Evolutionary conservation across 2,113 vertebrate species (phyloP).

Genomic region (Ophthalmolycus amberensis): DNA sequence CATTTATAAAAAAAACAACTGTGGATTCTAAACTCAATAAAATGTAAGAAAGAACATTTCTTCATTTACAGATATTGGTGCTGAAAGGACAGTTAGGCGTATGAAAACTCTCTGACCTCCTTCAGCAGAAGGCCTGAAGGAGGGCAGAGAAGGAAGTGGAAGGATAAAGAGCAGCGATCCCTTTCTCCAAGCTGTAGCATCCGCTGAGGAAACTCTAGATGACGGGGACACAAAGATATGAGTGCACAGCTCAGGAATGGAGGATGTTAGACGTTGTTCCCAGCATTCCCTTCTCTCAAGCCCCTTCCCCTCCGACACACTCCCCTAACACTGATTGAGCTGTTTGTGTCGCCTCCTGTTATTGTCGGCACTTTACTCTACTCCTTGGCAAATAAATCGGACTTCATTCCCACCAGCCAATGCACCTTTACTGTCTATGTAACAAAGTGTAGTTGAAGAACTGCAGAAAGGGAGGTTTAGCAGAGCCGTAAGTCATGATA

Average conservation of each 20-base stretch:
- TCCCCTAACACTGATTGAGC: conserved; percentile 72
- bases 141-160: conserved; percentile 56
- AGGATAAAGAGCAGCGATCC: conserved; percentile 65
- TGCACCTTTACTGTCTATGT: not conserved
- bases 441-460: conserved; percentile 9
- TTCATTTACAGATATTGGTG: not conserved
- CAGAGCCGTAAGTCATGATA: conserved; percentile 17
- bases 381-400: not conserved
- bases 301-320: conserved; percentile 63
- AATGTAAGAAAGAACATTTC: not conserved
- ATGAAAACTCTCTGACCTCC: conserved; percentile 1
- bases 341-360: conserved; percentile 79
- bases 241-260: conserved; percentile 83
- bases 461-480: conserved; percentile 35
- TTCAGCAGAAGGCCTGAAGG: conserved; percentile 28
- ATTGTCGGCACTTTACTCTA: conserved; percentile 68
- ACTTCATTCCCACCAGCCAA: conserved; percentile 1
- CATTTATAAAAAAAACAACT: not conserved
- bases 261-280: conserved; percentile 85
- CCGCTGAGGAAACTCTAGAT: conserved; percentile 81
- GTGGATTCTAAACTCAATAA: not conserved
- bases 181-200: conserved; percentile 68
- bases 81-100: not conserved
- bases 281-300: conserved; percentile 63
- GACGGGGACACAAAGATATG: conserved; percentile 80